Base-by-base conservation (phyloP, 2,888 invertebrate genomes). In the Ichneumoninae sp. region DNA sequence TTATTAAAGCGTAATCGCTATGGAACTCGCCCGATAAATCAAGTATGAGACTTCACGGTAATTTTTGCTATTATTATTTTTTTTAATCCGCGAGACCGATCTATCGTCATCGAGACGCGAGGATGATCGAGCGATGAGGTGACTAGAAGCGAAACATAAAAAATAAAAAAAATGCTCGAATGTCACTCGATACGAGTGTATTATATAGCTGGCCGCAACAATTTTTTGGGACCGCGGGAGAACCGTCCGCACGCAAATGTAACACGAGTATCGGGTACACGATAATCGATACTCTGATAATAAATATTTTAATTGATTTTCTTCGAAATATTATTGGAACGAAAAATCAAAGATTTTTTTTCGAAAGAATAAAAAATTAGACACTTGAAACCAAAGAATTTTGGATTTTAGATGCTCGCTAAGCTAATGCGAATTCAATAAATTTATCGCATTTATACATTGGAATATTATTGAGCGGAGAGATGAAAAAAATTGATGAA, bases 101-200 rank as follows among this genome's bases (percentile, higher is more conserved):
- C 13, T 26, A 7, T 68, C 44, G 47, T 26, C 8, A 6, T 22
- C 44, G 66, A 40, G 44, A 22, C 36, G 40, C n/a, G 19, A 36
- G 8, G 66, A 66, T n/a, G 40, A n/a, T 33, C 19, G 22, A 10
- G 40, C 19, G 40, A 13, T 40, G n/a, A 40, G 19, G 66, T 40
- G 19, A 26, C n/a, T 26, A 13, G 44, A 36, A 22, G 50, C 33
- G 30, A 33, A 50, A 54, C 54, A 2, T 40, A 4, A 19, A 16
- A 33, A 62, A 74, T 8, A 52, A 33, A 54, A 62, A 33, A 33
- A 33, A 30, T 19, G 44, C 69, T 70, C 47, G 69, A 69, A 19
- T 16, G 77, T 62, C 57, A 33, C 33, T 33, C 33, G 60, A 78
- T 30, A 62, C 69, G 26, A 7, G 10, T 26, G 26, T 26, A 57